phyloP scores from a whole-genome alignment of 1,140 invertebrate genomes.

The Caenorhabditis brenneri region DNA sequence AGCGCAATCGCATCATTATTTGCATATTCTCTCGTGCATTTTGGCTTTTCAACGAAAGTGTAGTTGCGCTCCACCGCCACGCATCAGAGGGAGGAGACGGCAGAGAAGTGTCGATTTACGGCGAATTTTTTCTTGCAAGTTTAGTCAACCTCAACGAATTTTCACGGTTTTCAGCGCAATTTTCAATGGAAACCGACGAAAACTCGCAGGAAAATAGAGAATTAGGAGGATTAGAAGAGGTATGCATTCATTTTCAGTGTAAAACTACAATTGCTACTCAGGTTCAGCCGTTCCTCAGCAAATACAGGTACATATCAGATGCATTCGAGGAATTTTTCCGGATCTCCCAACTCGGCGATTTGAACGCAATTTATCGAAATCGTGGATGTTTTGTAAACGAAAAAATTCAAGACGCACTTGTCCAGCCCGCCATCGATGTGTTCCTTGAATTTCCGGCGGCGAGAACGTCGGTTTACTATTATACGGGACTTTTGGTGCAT shows the following conservation, averaged over 20 bases:
- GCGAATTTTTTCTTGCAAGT: not conserved
- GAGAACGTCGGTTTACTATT: not conserved
- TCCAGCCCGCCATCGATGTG: not conserved
- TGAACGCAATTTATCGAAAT: conserved; percentile 34
- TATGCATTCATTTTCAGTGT: not conserved
- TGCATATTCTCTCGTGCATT: not conserved
- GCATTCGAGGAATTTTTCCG: not conserved
- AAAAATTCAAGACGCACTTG: not conserved
- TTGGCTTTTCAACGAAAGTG: too few species aligned
- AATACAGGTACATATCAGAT: not conserved
- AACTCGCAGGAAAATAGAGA: too few species aligned
- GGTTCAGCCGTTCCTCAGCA: not conserved
- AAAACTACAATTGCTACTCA: too few species aligned
- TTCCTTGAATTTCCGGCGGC: not conserved
- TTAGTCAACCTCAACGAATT: not conserved
- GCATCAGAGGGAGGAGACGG: not conserved
- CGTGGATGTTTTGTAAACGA: not conserved
- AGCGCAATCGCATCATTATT: too few species aligned
- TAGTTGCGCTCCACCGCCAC: not conserved
- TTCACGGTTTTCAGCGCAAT: not conserved
- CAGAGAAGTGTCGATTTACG: not conserved
- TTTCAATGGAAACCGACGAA: not conserved
- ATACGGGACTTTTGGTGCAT: conserved; percentile 35
- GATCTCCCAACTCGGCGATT: conserved; percentile 22
- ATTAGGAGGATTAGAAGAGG: not conserved